Evolutionary conservation across 2,888 invertebrate genomes (phyloP), one percentile per base, ranked within the genome.

Genomic region (Crocallis elinguaria): DNA sequence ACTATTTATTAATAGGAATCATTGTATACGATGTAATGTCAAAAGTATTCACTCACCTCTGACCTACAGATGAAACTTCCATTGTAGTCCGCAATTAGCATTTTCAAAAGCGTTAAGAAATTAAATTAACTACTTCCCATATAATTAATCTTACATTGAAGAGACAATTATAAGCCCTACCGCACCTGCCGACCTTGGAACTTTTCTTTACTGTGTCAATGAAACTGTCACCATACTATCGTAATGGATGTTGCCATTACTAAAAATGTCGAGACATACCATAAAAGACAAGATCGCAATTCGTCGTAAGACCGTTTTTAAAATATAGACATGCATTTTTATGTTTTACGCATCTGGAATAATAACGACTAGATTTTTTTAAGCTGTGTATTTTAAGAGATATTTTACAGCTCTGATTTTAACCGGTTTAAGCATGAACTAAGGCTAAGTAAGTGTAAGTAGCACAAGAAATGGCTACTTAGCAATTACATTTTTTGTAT

Each of bases 391-490:
- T 25, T 16, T 17, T 12, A 19, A 30, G 17, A 12, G n/a, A 32
- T 11, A 38, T 39, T 41, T 23, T 45, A 55, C 30, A 36, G 41
- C 29, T 45, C 27, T 32, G 12, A 19, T 44, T 37, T 42, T 41
- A 41, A 50, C 50, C 39, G 54, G 54, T 52, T 55, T 29, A 49
- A 30, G 27, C 6, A 39, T 21, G 29, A 32, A 42, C 42, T 39
- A 36, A 43, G 16, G 2, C n/a, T 14, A 37, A 43, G 41, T 21
- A 36, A 17, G 48, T 36, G 38, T 49, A 59, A 57, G 59, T 62
- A 50, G 62, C 25, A 42, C 62, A 59, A 46, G 41, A 32, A 50
- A 48, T 52, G 33, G 52, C 57, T 57, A 60, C 55, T 60, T 57
- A 50, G 57, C 57, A 45, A 60, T 60, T 60, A 57, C 49, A 27